phyloP scores from a whole-genome alignment of 2,113 vertebrate species.

The Chrysochloris asiatica region DNA sequence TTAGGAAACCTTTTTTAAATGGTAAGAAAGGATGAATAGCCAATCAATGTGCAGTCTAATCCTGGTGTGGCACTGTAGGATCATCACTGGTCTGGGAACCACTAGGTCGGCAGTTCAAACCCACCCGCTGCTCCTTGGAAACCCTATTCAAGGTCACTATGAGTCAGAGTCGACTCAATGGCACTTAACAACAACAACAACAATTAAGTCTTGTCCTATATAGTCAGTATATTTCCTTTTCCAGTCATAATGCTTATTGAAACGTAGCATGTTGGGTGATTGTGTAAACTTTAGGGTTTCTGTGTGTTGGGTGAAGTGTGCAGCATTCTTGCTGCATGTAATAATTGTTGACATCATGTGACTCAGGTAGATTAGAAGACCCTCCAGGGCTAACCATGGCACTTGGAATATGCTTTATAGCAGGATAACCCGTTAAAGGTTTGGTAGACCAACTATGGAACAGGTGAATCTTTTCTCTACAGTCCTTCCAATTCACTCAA shows the following conservation, averaged over 20 bases:
- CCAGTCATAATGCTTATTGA: fast-evolving
- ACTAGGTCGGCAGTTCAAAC: too few relatives aligned
- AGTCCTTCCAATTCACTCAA: neutral
- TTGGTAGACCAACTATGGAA: neutral
- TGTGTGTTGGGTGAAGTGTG: neutral
- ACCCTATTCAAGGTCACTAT: too few relatives aligned
- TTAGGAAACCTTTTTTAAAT: neutral
- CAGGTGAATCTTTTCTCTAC: neutral
- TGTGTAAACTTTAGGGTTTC: neutral
- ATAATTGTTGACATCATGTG: neutral
- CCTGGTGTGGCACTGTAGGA: too few relatives aligned
- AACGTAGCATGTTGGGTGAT: neutral
- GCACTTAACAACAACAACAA: too few relatives aligned
- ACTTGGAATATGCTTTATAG: neutral
- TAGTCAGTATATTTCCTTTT: neutral
- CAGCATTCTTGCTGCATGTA: neutral
- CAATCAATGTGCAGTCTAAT: neutral
- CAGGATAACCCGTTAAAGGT: neutral
- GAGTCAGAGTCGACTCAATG: too few relatives aligned
- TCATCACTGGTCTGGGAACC: too few relatives aligned
- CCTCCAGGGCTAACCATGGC: neutral
- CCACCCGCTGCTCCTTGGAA: too few relatives aligned
- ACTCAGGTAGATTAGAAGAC: fast-evolving
- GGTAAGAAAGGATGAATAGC: neutral
- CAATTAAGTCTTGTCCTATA: neutral